These are phyloP conservation scores for Leptinotarsa lineolata DNA, from an alignment of 1,140 invertebrate species.

Conservation along the genomic window DNA sequence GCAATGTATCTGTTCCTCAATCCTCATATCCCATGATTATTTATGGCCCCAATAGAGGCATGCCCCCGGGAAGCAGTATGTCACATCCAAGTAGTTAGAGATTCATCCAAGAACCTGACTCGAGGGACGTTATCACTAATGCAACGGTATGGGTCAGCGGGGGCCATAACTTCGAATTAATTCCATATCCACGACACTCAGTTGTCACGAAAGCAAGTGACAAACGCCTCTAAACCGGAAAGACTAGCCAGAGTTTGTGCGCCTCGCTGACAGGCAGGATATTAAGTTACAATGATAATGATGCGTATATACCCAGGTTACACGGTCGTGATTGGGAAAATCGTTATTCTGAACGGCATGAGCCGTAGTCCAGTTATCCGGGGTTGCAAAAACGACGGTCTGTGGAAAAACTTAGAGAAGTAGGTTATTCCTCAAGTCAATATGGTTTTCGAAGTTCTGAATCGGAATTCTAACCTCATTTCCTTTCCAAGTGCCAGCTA, in stretches of 20 bases:
- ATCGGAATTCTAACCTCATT: too few species aligned
- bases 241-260: constrained; percentile 27
- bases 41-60: neutral
- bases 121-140: constrained; percentile 1
- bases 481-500: too few species aligned
- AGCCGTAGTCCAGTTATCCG: neutral
- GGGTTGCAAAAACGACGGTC: too few species aligned
- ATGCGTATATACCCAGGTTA: constrained; percentile 16
- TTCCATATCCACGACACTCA: constrained; percentile 28
- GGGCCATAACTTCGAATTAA: constrained; percentile 25
- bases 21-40: neutral
- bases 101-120: neutral
- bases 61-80: neutral
- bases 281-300: constrained; percentile 26
- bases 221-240: constrained; percentile 27
- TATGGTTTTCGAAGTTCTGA: too few species aligned
- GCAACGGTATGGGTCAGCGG: constrained; percentile 10
- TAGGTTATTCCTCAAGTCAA: too few species aligned
- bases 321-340: constrained; percentile 25
- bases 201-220: constrained; percentile 27
- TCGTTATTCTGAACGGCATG: neutral
- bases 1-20: too few species aligned
- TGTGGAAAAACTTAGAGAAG: too few species aligned
- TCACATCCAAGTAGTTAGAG: constrained; percentile 6
- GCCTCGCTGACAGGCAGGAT: constrained; percentile 12